Evolutionary conservation across 2,113 vertebrate species (phyloP).

Genomic region (Corydoras maculifer): DNA sequence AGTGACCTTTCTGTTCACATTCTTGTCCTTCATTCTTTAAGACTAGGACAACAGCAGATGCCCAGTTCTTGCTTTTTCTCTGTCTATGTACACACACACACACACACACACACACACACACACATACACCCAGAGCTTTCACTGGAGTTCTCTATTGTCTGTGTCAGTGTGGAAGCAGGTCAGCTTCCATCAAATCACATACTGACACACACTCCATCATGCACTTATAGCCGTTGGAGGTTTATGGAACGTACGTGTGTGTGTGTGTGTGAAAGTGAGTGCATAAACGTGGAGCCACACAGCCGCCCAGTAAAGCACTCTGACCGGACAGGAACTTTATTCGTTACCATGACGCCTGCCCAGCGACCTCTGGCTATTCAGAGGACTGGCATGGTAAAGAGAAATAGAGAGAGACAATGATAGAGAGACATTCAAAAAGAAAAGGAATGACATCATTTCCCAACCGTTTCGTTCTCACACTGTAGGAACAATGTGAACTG

Average conservation of each 20-base stretch:
- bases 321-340: constrained; percentile 39
- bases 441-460: constrained; percentile 39
- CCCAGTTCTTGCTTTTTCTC: no score
- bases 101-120: constrained; percentile 9
- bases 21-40: constrained; percentile 9
- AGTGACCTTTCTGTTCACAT: constrained; percentile 15
- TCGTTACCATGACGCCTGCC: constrained; percentile 41
- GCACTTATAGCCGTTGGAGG: not conserved
- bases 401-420: constrained; percentile 8
- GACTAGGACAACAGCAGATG: not conserved
- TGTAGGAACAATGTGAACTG: not conserved
- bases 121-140: not conserved
- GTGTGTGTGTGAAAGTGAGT: constrained; percentile 17
- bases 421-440: not conserved
- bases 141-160: constrained; percentile 17
- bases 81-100: not conserved
- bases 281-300: constrained; percentile 31
- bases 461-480: constrained; percentile 39
- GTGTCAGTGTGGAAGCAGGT: constrained; percentile 17
- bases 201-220: constrained; percentile 27
- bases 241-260: constrained; percentile 3
- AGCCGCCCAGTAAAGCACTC: constrained; percentile 28
- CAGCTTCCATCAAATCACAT: constrained; percentile 28
- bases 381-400: constrained; percentile 26
- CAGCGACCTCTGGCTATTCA: constrained; percentile 42